Evolutionary conservation across 2,888 invertebrate genomes (phyloP).

Genomic region (Synanthedon myopaeformis): DNA sequence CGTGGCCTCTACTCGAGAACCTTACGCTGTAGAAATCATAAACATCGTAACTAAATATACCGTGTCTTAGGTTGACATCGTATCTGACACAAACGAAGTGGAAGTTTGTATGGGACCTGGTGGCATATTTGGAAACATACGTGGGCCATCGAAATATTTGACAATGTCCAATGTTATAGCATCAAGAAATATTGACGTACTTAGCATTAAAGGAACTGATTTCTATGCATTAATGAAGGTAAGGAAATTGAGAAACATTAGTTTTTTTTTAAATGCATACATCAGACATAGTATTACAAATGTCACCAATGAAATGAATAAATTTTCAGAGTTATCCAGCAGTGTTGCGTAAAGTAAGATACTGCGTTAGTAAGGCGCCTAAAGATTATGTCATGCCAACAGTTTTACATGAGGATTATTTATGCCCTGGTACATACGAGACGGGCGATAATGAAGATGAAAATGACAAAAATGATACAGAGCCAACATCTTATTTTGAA

Average conservation of each 20-base stretch:
- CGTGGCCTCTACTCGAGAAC: not conserved
- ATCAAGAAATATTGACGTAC: constrained; percentile 58
- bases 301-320: not conserved
- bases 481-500: constrained; percentile 24
- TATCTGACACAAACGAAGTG: constrained; percentile 50
- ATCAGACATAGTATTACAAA: no score
- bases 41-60: not conserved
- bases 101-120: constrained; percentile 64
- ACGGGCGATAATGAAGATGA: constrained; percentile 44
- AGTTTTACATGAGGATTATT: constrained; percentile 25
- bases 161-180: constrained; percentile 58
- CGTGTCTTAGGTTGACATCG: constrained; percentile 42
- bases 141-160: constrained; percentile 42
- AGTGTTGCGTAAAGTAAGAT: constrained; percentile 49
- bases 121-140: constrained; percentile 63
- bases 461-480: constrained; percentile 30
- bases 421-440: constrained; percentile 37
- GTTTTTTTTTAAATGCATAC: not conserved
- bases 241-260: constrained; percentile 4
- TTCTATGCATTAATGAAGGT: constrained; percentile 60
- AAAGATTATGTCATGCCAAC: constrained; percentile 63
- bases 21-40: not conserved
- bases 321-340: constrained; percentile 56
- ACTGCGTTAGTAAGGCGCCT: constrained; percentile 39
- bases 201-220: constrained; percentile 53